These are phyloP conservation scores for Eumaeus atala DNA, from an alignment of 1,140 invertebrate species.

Conservation along the genomic window DNA sequence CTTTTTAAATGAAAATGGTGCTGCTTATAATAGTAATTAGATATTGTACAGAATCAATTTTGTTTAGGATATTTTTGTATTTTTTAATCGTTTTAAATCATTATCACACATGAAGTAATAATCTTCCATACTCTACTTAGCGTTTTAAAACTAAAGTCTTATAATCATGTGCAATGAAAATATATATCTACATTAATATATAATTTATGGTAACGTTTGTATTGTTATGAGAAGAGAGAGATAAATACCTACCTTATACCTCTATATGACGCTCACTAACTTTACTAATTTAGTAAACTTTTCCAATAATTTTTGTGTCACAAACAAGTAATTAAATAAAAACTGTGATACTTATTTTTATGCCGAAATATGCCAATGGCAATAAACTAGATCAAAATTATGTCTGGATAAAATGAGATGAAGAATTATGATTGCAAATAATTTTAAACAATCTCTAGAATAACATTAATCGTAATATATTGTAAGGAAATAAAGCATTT, in stretches of 20 bases:
- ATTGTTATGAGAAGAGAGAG: constrained; percentile 24
- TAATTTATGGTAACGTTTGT: constrained; percentile 26
- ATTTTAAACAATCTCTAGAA: constrained; percentile 9
- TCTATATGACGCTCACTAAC: constrained; percentile 17
- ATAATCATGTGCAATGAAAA: constrained; percentile 42
- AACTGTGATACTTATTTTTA: constrained; percentile 74
- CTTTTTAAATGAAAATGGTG: constrained; percentile 52
- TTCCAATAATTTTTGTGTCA: constrained; percentile 36
- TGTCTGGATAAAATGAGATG: constrained; percentile 9
- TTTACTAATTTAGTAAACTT: constrained; percentile 27
- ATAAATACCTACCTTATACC: constrained; percentile 27
- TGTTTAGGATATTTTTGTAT: constrained; percentile 58
- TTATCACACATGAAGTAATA: constrained; percentile 11
- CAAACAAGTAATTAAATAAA: constrained; percentile 64
- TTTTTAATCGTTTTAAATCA: constrained; percentile 5
- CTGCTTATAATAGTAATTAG: constrained; percentile 67
- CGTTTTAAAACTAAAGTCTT: constrained; percentile 21
- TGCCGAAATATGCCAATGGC: constrained; percentile 57
- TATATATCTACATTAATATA: constrained; percentile 14
- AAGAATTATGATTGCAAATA: constrained; percentile 17
- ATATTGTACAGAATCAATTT: constrained; percentile 70
- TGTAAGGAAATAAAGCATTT: constrained; percentile 41
- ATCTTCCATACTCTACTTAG: constrained; percentile 28
- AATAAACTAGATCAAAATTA: constrained; percentile 60
- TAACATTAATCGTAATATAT: constrained; percentile 20